These are phyloP conservation scores for Pycnonotus jocosus DNA, from an alignment of 2,113 vertebrate genomes.

Conservation along the genomic window DNA sequence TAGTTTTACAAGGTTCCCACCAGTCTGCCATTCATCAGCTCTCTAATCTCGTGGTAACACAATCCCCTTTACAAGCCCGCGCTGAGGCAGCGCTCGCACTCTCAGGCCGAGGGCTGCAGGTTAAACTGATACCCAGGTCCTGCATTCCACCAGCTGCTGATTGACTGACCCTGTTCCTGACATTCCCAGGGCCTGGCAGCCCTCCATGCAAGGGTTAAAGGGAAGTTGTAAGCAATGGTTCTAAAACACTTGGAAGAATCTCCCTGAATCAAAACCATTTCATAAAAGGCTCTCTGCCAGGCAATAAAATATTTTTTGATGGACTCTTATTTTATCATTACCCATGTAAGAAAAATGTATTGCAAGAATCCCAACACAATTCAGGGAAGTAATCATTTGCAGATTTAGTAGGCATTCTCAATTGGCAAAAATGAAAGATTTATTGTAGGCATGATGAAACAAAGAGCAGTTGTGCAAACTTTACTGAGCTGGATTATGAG, in stretches of 20 bases:
- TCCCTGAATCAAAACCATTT: slow-evolving; percentile 52
- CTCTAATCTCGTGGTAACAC: slow-evolving; percentile 37
- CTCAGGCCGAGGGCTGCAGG: neutral
- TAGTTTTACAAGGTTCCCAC: slow-evolving; percentile 58
- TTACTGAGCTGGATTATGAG: slow-evolving; percentile 69
- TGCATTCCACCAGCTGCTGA: neutral
- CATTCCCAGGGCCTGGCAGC: slow-evolving; percentile 17
- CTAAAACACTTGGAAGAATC: slow-evolving; percentile 53
- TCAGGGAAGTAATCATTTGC: slow-evolving; percentile 73
- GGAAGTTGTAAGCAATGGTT: slow-evolving; percentile 37
- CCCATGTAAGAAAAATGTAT: slow-evolving; percentile 68
- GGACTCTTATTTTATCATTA: slow-evolving; percentile 62
- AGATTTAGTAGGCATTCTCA: slow-evolving; percentile 68
- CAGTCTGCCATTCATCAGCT: slow-evolving; percentile 40
- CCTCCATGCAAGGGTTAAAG: slow-evolving; percentile 48
- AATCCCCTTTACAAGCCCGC: neutral
- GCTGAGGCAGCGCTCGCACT: neutral
- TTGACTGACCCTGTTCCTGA: neutral
- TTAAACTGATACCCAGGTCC: slow-evolving; percentile 24
- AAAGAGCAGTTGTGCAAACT: slow-evolving; percentile 79
- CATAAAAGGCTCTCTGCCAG: slow-evolving; percentile 53
- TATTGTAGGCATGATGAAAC: slow-evolving; percentile 75
- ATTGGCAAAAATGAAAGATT: slow-evolving; percentile 73
- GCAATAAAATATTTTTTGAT: slow-evolving; percentile 42
- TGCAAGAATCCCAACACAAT: slow-evolving; percentile 55